Evolutionary conservation across 2,797 vertebrate species (phyloP).

Genomic region (Pteropus rufus): DNA sequence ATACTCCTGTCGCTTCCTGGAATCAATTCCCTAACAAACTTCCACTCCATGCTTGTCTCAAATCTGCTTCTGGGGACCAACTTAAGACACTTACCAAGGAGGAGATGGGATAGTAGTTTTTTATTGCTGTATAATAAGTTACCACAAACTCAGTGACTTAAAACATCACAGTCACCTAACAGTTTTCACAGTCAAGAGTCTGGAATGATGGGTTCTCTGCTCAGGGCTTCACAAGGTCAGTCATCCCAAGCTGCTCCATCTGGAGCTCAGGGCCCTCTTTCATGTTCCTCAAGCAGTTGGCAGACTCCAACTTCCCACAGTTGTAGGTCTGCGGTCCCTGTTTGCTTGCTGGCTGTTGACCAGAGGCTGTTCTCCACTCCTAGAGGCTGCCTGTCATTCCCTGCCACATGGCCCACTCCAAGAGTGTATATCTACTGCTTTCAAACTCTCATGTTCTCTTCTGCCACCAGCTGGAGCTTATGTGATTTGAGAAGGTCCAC

Average conservation of each 20-base stretch:
- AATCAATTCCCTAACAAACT: neutral
- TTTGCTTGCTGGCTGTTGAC: neutral
- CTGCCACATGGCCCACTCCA: neutral
- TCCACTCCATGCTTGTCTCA: neutral
- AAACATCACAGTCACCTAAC: neutral
- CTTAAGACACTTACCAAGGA: neutral
- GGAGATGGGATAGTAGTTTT: accelerated
- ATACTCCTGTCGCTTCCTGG: neutral
- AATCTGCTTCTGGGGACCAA: neutral
- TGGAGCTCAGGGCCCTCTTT: neutral
- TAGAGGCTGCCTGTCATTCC: neutral
- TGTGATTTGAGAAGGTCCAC: neutral
- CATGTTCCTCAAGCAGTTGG: accelerated
- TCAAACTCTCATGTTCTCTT: neutral
- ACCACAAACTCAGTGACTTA: neutral
- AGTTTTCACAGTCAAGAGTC: neutral
- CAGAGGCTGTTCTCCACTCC: too few species aligned
- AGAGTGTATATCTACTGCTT: neutral
- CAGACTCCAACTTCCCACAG: accelerated
- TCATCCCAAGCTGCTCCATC: too few species aligned
- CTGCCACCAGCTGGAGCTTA: neutral
- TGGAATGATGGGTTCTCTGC: accelerated
- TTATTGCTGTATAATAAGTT: neutral
- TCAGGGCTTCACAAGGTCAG: neutral
- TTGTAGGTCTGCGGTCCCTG: neutral